Percentiles rank a stretch among this genome's conserved stretches.
phyloP scores from a whole-genome alignment of 2,113 vertebrate species.

The Eurypyga helias region DNA sequence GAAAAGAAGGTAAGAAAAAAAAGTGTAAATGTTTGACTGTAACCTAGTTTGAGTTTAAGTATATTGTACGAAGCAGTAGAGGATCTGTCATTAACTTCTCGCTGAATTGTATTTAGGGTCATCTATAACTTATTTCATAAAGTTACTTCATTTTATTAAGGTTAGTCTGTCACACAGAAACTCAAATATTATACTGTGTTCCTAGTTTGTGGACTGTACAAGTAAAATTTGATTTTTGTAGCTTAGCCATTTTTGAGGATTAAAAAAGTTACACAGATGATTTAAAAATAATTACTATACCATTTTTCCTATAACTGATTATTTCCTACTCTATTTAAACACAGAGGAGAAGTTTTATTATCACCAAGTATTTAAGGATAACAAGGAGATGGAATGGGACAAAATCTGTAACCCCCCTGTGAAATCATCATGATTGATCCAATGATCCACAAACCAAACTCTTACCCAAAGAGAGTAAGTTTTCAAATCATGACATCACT shows the following conservation, averaged over 20 bases:
- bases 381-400: neutral
- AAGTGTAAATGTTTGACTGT: neutral
- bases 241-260: neutral
- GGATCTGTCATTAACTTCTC: neutral
- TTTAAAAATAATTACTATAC: neutral
- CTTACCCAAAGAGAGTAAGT: neutral
- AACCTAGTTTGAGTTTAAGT: neutral
- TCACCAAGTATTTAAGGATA: neutral
- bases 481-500: neutral
- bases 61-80: neutral
- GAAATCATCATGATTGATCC: neutral
- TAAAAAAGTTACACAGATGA: neutral
- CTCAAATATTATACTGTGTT: neutral
- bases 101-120: neutral
- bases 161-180: neutral
- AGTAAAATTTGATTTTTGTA: neutral
- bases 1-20: neutral
- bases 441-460: slow-evolving; percentile 14
- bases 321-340: slow-evolving; percentile 11
- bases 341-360: neutral
- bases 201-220: neutral
- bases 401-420: neutral
- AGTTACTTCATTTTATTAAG: slow-evolving; percentile 5
- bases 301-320: neutral
- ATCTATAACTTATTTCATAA: neutral